Evolutionary conservation across 2,888 invertebrate species (phyloP), one percentile per base, ranked within the genome.

Genomic region (Eledone cirrhosa): DNA sequence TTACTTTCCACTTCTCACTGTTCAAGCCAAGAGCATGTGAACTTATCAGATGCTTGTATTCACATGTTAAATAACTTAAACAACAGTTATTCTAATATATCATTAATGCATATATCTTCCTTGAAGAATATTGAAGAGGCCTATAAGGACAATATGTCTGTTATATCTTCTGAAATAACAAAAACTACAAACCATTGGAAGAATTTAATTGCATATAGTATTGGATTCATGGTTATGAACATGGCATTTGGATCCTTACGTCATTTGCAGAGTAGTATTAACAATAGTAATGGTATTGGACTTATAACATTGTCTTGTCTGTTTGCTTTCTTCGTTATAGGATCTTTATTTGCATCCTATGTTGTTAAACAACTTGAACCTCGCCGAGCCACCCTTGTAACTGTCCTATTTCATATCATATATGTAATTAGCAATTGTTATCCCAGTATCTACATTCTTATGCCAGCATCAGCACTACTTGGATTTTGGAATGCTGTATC

Each of bases 191-290:
- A 77, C 7, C 74, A 47, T 59, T 48, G 41, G 65, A 86, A 86
- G 77, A 89, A 89, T 79, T 82, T 89, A 33, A 77, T 89, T 22
- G 83, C 87, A 8, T 82, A 89, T 7, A 86, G 89, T 77, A 77
- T 87, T 1, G 78, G 85, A 27, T 84, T 88, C 69, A 85, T 87
- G 79, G 81, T 88, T 14, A 82, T 88, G 31, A 86, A 87, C 80
- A 85, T 85, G 41, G 84, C 89, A 7, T 85, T 86, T 76, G 85
- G 85, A 8, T 87, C 89, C 0, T 81, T 89, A 31, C 80, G 89
- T 22, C 90, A 89, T 80, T 84, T 90, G 16, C 89, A 89, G 81
- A 90, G 89, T 80, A 90, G 89, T 79, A 77, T 90, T 63, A 88
- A 90, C 80, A 83, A 85, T 48, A 85, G 86, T 31, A 86, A 85